Evolutionary conservation across 2,113 vertebrate genomes (phyloP).

Genomic region (Misgurnus anguillicaudatus): DNA sequence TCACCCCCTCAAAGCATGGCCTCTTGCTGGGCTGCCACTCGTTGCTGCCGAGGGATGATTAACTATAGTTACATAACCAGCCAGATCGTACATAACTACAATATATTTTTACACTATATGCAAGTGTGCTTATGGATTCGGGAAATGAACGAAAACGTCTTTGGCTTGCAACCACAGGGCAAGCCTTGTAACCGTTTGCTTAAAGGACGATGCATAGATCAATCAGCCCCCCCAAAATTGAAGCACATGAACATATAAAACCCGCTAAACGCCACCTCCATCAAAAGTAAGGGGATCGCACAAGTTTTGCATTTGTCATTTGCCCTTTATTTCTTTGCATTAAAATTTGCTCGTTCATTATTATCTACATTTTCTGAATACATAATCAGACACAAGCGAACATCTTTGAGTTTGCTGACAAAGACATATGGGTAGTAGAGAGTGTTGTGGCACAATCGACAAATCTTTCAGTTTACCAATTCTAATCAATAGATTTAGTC

Average conservation of each 20-base stretch:
- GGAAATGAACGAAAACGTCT: neutral
- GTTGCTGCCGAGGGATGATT: slow-evolving; percentile 55
- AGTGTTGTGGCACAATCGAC: slow-evolving; percentile 60
- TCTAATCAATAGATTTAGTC: slow-evolving; percentile 72
- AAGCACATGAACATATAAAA: no score
- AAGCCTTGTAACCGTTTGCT: no score
- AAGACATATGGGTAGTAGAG: neutral
- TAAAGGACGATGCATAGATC: no score
- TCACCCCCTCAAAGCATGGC: slow-evolving; percentile 73
- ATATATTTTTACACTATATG: neutral
- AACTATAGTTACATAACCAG: slow-evolving; percentile 49
- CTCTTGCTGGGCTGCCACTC: slow-evolving; percentile 42
- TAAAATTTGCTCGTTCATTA: neutral
- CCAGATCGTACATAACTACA: neutral
- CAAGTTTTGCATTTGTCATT: no score
- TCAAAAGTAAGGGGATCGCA: no score
- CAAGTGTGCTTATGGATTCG: neutral
- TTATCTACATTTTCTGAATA: slow-evolving; percentile 1
- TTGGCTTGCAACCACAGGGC: neutral
- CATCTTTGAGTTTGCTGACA: neutral
- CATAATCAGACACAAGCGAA: neutral
- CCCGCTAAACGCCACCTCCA: no score
- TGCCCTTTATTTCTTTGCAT: neutral
- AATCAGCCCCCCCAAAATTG: no score
- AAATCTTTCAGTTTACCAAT: slow-evolving; percentile 64